These are phyloP conservation scores for Ascidia mentula DNA, from an alignment of 23 tunicate species.

Conservation along the genomic window DNA sequence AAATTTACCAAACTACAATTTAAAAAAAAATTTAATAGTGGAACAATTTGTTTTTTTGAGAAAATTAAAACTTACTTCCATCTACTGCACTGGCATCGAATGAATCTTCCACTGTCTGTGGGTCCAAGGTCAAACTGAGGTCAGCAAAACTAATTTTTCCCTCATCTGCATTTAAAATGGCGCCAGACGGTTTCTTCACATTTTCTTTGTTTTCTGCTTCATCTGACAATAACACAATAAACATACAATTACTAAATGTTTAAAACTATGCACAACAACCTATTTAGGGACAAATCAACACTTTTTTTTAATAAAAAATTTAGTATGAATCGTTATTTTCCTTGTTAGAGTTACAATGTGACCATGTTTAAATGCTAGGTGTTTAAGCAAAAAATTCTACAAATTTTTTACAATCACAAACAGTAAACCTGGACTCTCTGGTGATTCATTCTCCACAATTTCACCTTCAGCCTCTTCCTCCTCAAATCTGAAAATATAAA, in stretches of 20 bases:
- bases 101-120: not conserved
- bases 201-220: slow-evolving; percentile 8
- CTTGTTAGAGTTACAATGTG: too few species aligned
- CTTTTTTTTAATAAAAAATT: too few species aligned
- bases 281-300: too few species aligned
- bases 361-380: too few species aligned
- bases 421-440: not conserved
- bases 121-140: slow-evolving; percentile 14
- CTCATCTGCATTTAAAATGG: slow-evolving; percentile 38
- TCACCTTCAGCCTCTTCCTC: not conserved
- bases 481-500: not conserved
- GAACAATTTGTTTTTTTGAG: too few species aligned
- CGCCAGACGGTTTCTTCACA: slow-evolving; percentile 37
- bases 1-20: too few species aligned
- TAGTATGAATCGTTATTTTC: too few species aligned
- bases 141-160: slow-evolving; percentile 68
- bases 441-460: not conserved
- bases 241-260: too few species aligned
- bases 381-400: too few species aligned
- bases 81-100: not conserved
- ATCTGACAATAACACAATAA: not conserved
- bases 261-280: too few species aligned
- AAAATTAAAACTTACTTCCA: slow-evolving; percentile 36
- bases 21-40: too few species aligned
- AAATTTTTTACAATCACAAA: too few species aligned